Base-by-base conservation (phyloP, 2,113 vertebrate genomes). In the Macquaria australasica region DNA sequence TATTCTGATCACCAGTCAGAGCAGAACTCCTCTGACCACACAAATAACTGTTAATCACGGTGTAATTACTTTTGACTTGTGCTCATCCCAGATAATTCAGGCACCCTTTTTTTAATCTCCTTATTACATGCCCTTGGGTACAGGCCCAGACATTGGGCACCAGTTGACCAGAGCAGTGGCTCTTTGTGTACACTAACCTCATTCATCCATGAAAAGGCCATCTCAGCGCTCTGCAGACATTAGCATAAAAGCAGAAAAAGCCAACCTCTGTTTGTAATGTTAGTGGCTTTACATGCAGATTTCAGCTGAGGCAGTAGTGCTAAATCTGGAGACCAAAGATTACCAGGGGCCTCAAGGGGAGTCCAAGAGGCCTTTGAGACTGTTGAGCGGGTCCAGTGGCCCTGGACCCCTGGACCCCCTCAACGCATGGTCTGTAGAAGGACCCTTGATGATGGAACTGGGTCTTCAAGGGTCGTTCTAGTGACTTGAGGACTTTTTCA, bases 141-240 rank as follows among this genome's bases (percentile, higher is more conserved):
- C 66, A 9, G 59, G 59, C 79, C 68, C 83, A 77, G 75, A 84
- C 60, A 41, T 8, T 28, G 48, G 60, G 73, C 70, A 79, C 78
- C 50, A 41, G 37, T 79, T 78, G 28, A 70, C 82, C 25, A 11
- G 76, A 55, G 23, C 78, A 50, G 51, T 50, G 48, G 12, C 69
- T 28, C 56, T 72, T 84, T 84, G 67, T 82, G 39, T 50, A 55
- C 72, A 59, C 73, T 28, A 70, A 84, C 68, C 56, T 83, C 81
- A 51, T 79, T 74, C 72, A 80, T 81, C 76, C 4, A 23, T 55
- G 55, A 81, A 83, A 75, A 58, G 31, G 5, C 60, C 75, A 34
- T 37, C 68, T 84, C 37, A 70, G 78, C 25, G 8, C 64, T 76
- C 50, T 48, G 56, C n/a, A 75, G 79, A 69, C 73, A 55, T 71